Evolutionary conservation across 2,888 invertebrate species (phyloP), one percentile per base, ranked within the genome.

Genomic region (Rhogogaster chlorosoma): DNA sequence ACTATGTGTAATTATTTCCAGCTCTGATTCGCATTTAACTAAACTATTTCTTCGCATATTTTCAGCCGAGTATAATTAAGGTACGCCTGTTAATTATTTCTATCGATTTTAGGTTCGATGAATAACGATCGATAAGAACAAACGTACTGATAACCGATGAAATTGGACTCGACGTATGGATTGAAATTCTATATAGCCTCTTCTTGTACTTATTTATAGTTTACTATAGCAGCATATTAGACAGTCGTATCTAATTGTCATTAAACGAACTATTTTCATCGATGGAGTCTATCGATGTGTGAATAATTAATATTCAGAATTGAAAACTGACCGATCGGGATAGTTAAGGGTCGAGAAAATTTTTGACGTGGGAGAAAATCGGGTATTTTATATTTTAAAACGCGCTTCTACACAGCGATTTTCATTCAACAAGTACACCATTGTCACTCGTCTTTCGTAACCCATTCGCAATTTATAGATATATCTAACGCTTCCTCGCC

Each of bases 361-460:
- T 49, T 53, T 6, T 53, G n/a, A 12, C 3, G 12, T 67, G 1
- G 67, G 18, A 32, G 32, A 32, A 67, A 67, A 67, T 32, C 32
- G 0, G 32, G 32, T 26, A 32, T 32, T 32, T 29, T 67, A 3
- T 12, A 12, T 22, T 61, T 61, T 32, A 15, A 36, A 61, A 32
- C 38, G 57, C 57, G 10, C 6, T 53, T 26, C 15, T 36, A 22
- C n/a, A 22, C 61, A 61, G 36, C 26, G 22, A 38, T 80, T 61
- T 61, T 61, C 61, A 80, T 80, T 61, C 61, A 42, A 80, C 80
- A 80, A 38, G 61, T 26, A 22, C 36, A 26, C 80, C 80, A 61
- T 80, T 80, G 80, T 80, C 80, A 38, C 57, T 18, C 61, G 80
- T 57, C 57, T 80, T 80, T 80, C 80, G 80, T 57, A 80, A 80